Evolutionary conservation across 2,888 invertebrate genomes (phyloP).

Genomic region (Athalia rosae): DNA sequence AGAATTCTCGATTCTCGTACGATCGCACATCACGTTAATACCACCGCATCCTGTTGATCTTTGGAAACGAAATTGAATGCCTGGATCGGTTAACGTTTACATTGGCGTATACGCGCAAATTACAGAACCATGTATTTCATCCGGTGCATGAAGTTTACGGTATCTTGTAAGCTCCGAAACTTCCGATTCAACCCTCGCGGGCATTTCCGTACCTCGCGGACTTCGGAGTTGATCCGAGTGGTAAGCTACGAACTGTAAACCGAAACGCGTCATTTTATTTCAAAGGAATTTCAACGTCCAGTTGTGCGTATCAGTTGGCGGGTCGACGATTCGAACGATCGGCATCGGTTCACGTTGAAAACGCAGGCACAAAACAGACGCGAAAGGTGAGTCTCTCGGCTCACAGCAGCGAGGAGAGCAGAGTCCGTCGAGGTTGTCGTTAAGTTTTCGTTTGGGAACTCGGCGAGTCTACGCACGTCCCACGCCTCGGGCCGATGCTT

Average conservation of each 20-base stretch:
- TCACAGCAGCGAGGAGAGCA: slow-evolving; percentile 3
- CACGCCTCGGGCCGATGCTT: slow-evolving; percentile 55
- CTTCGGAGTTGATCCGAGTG: too few relatives aligned
- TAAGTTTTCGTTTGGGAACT: slow-evolving; percentile 20
- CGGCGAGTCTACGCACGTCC: slow-evolving; percentile 63
- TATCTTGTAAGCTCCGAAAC: too few relatives aligned
- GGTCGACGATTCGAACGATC: background rate
- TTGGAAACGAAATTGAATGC: slow-evolving; percentile 7
- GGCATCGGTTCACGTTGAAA: slow-evolving; percentile 12
- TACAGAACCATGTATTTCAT: background rate
- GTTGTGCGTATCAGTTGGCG: too few relatives aligned
- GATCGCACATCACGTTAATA: slow-evolving; percentile 4
- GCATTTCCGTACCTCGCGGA: too few relatives aligned
- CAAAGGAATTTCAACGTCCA: too few relatives aligned
- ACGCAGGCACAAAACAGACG: background rate
- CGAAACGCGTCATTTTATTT: too few relatives aligned
- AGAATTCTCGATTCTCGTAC: background rate
- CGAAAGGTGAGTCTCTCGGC: slow-evolving; percentile 17
- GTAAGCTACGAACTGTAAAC: too few relatives aligned
- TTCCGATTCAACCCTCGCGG: too few relatives aligned
- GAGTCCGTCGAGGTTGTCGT: slow-evolving; percentile 4
- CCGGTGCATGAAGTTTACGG: too few relatives aligned
- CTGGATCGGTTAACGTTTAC: background rate
- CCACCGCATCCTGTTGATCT: slow-evolving; percentile 1
- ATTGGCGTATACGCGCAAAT: background rate